Conservation (phyloP, 2,113 vertebrate genomes). For the Platanista minor region DNA sequence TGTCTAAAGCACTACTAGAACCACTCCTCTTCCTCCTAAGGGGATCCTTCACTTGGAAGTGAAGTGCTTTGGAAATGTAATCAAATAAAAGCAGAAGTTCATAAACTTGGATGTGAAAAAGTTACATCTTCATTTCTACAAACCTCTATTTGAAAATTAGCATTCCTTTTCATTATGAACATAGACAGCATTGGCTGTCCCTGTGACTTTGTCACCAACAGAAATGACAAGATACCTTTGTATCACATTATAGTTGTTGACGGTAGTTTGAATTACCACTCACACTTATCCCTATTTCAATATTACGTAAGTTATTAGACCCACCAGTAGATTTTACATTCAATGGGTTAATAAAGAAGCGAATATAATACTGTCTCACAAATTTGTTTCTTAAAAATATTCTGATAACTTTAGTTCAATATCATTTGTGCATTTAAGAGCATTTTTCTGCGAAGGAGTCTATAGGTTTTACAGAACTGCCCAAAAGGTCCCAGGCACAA, state of each 20-base stretch:
- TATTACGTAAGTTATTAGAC: neutral
- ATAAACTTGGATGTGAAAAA: neutral
- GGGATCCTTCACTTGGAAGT: neutral
- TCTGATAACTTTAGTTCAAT: conserved; percentile 5
- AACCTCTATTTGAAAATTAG: neutral
- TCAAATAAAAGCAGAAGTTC: neutral
- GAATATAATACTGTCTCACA: neutral
- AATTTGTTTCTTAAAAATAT: conserved; percentile 8
- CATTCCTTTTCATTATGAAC: neutral
- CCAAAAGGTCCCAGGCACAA: neutral
- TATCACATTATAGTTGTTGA: neutral
- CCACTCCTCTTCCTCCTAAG: neutral
- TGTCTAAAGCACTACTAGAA: neutral
- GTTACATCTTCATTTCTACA: conserved; percentile 15
- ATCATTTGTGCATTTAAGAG: neutral
- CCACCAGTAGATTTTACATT: neutral
- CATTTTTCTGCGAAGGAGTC: neutral
- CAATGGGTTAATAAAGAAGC: neutral
- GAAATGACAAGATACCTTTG: neutral
- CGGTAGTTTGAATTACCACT: neutral
- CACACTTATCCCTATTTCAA: neutral
- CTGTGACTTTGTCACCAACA: neutral
- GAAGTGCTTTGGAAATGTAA: neutral
- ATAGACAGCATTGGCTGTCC: neutral
- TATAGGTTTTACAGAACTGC: neutral